phyloP scores from a whole-genome alignment of 1,140 invertebrate genomes.

The Brachionus rubens region DNA sequence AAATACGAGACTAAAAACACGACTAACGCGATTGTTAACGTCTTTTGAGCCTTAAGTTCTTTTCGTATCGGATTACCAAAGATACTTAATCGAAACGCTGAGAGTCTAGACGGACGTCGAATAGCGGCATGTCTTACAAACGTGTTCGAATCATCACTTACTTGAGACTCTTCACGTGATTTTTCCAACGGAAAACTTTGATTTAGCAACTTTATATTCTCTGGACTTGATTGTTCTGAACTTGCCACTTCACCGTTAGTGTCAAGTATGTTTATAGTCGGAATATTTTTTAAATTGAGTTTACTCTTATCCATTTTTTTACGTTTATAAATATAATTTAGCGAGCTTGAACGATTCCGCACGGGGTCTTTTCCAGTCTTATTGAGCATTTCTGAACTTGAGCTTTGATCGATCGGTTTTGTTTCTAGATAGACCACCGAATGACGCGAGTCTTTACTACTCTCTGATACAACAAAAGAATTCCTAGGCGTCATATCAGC shows the following conservation, averaged over 20 bases:
- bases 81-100: neutral
- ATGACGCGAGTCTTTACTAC: neutral
- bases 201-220: neutral
- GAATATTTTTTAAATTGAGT: conserved; percentile 11
- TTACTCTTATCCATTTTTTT: neutral
- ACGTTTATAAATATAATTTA: neutral
- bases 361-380: neutral
- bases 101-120: neutral
- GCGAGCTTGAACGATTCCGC: neutral
- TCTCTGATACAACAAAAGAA: conserved; percentile 3
- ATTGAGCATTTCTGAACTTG: neutral
- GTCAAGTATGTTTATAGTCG: neutral
- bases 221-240: neutral
- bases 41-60: conserved; percentile 41
- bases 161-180: neutral
- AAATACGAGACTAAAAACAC: conserved; percentile 40
- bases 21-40: conserved; percentile 8
- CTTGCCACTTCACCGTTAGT: neutral
- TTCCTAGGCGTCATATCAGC: neutral
- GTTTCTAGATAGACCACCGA: neutral
- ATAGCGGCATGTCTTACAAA: neutral
- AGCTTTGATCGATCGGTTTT: neutral
- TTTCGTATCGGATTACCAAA: conserved; percentile 36
- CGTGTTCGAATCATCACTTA: neutral
- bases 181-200: neutral